phyloP scores from a whole-genome alignment of 2,888 invertebrate genomes.

The Cerceris rybyensis region DNA sequence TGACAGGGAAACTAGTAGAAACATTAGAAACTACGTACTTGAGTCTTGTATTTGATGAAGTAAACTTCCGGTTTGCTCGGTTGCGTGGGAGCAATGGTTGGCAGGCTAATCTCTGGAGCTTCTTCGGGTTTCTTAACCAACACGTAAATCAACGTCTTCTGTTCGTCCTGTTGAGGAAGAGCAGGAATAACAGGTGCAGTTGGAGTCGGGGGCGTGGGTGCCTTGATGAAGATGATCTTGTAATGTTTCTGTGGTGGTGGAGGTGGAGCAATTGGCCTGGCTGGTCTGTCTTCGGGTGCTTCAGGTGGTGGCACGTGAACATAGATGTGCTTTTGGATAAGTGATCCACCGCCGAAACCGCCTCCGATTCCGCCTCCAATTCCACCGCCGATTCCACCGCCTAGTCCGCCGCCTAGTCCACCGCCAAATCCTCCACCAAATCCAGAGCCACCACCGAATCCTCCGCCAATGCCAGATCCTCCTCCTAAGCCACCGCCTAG shows the following conservation, averaged over 20 bases:
- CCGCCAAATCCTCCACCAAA: constrained; percentile 59
- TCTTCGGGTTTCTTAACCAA: constrained; percentile 94
- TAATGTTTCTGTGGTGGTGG: constrained; percentile 93
- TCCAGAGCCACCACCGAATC: constrained; percentile 58
- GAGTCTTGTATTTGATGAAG: constrained; percentile 93
- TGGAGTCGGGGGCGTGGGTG: constrained; percentile 92
- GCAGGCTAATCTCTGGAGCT: constrained; percentile 90
- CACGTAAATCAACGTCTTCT: constrained; percentile 94
- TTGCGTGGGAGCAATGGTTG: constrained; percentile 90
- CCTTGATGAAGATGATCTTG: constrained; percentile 97
- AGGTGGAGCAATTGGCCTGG: constrained; percentile 86
- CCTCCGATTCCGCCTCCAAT: constrained; percentile 59
- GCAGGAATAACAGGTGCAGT: constrained; percentile 90
- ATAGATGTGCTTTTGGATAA: constrained; percentile 94
- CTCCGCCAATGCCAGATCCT: constrained; percentile 58
- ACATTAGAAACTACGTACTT: constrained; percentile 74
- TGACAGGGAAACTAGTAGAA: not conserved
- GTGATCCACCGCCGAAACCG: constrained; percentile 83
- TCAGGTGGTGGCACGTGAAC: constrained; percentile 95
- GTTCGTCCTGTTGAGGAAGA: constrained; percentile 91
- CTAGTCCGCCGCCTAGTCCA: constrained; percentile 52
- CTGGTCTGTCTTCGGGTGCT: constrained; percentile 86
- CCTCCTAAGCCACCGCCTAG: constrained; percentile 56
- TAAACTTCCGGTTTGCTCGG: constrained; percentile 95
- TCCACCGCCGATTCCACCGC: constrained; percentile 54